These are phyloP conservation scores for Cyclopterus lumpus DNA, from an alignment of 2,797 vertebrate species.

Conservation along the genomic window DNA sequence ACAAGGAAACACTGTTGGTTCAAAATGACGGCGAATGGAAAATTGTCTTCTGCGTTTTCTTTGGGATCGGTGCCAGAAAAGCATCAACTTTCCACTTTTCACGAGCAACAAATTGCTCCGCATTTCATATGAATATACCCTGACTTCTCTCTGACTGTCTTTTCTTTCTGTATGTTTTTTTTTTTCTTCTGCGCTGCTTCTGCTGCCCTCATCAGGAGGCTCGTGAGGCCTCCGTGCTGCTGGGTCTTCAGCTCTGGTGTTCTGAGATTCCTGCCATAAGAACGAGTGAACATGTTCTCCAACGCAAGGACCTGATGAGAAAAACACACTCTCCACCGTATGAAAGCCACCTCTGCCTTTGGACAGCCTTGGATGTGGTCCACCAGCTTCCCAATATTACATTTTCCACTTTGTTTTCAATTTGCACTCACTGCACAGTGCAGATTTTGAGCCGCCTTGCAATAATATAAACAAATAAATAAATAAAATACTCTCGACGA, in stretches of 20 bases:
- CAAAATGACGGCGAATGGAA: constrained; percentile 55
- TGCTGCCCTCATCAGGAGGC: constrained; percentile 75
- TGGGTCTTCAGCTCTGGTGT: constrained; percentile 58
- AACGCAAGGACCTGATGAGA: constrained; percentile 64
- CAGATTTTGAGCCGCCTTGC: constrained; percentile 19
- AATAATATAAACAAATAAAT: not conserved
- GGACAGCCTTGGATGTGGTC: constrained; percentile 59
- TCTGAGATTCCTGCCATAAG: constrained; percentile 66
- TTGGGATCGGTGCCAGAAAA: constrained; percentile 47
- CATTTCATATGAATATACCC: constrained; percentile 47
- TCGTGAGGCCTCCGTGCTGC: constrained; percentile 46
- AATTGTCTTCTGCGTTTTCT: constrained; percentile 42
- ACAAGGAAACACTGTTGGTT: constrained; percentile 26
- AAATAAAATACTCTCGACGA: not conserved
- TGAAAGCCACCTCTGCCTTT: constrained; percentile 51
- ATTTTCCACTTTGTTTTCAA: constrained; percentile 70
- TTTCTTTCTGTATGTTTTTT: constrained; percentile 1
- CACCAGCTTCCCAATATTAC: constrained; percentile 54
- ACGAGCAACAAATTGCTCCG: constrained; percentile 40
- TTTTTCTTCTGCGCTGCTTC: constrained; percentile 41
- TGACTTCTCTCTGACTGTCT: constrained; percentile 17
- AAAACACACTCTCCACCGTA: constrained; percentile 64
- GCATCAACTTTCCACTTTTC: constrained; percentile 63
- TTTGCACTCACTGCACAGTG: constrained; percentile 55
- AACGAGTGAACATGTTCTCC: constrained; percentile 73